Conservation (phyloP, 2,888 invertebrate genomes). For the Ypsolopha sequella region DNA sequence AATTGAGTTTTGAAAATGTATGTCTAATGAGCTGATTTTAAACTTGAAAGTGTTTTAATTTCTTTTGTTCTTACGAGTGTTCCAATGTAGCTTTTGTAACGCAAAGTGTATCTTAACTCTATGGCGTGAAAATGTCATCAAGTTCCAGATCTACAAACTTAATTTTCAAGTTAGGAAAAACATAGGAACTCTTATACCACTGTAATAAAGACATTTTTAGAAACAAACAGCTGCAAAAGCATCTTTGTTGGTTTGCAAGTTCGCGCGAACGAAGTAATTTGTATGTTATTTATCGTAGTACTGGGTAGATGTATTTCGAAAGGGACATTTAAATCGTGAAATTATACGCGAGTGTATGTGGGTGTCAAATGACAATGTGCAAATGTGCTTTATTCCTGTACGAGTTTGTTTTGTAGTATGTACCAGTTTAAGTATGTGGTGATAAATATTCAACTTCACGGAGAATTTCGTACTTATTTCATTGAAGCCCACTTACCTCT, state of each 20-base stretch:
- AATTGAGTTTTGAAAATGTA: too few species aligned
- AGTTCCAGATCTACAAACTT: conserved; percentile 28
- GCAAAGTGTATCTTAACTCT: conserved; percentile 16
- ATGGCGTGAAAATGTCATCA: conserved; percentile 54
- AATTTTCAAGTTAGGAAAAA: too few species aligned
- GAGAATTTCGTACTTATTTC: not conserved
- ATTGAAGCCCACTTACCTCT: conserved; percentile 35
- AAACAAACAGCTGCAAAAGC: conserved; percentile 15
- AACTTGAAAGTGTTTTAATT: too few species aligned
- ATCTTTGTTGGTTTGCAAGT: conserved; percentile 22
- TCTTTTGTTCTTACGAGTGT: too few species aligned
- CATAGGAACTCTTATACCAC: too few species aligned
- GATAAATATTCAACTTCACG: not conserved
- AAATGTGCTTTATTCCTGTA: conserved; percentile 28
- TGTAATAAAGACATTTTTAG: not conserved
- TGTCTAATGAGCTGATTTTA: too few species aligned
- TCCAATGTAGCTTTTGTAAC: too few species aligned
- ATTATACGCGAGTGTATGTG: conserved; percentile 53
- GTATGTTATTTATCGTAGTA: conserved; percentile 55
- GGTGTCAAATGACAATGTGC: conserved; percentile 60
- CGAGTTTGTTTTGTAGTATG: conserved; percentile 3
- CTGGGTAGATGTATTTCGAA: conserved; percentile 51
- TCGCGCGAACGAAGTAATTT: conserved; percentile 53
- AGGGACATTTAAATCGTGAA: conserved; percentile 54
- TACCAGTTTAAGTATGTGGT: not conserved